Base-by-base conservation (phyloP, 2,113 vertebrate species). In the Epinephelus lanceolatus region DNA sequence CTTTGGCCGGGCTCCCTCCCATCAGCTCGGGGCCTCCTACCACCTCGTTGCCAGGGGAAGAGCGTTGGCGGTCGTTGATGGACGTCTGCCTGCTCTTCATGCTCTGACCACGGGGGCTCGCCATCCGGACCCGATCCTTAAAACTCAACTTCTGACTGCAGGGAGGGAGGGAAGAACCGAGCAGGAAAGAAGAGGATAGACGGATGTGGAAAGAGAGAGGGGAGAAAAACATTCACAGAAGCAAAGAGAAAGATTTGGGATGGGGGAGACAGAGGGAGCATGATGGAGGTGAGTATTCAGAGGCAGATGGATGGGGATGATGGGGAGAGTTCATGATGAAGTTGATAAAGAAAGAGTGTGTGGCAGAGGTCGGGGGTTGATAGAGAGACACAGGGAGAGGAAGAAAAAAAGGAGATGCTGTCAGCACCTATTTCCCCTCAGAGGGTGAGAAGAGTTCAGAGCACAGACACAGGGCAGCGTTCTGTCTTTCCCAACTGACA, bases 101-200 rank as follows among this genome's bases (percentile, higher is more conserved):
- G 70, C 97, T 98, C 88, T 99, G 98, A 85, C 98, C 98, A 19
- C 98, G 96, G 2, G 98, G 98, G 85, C 98, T 99, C 81, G 98
- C 98, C 97, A 99, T 98, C 74, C 98, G 97, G 23, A 99, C 98
- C 0, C 98, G 96, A 90, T 99, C 98, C 86, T 98, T 99, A 88
- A 99, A 99, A 93, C 98, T 99, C 86, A 99, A 90, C 94, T 99
- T 99, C 94, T 99, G 98, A 92, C 98, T 99, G 96, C 85, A 87
- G 81, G 90, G 89, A 83, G 91, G 83, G 93, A 61, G 1, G 51
- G 27, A 21, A 40, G 23, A 7, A 19, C 7, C 66, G 19, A 71
- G 6, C 69, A 33, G 6, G 7, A 15, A 2, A 45, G 10, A 30
- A 25, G 40, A 56, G 60, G 68, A 55, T 8, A 30, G 33, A 19